Base-by-base conservation (phyloP, 2,888 invertebrate species). In the Aspidapion aeneum region DNA sequence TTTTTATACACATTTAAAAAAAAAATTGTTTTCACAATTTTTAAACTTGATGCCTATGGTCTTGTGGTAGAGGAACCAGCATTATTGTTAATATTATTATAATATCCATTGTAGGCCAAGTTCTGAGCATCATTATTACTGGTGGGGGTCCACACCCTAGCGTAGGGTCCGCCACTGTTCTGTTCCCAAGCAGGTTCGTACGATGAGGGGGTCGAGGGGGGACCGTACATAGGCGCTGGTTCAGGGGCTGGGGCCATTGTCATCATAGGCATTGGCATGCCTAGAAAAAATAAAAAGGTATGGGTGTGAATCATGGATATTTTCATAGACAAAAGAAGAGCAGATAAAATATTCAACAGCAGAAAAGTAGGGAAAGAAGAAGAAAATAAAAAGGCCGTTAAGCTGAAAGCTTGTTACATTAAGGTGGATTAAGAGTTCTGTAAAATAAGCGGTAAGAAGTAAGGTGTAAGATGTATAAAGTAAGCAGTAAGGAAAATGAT, bases 101-200 rank as follows among this genome's bases (percentile, higher is more conserved):
- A 88, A 79, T 89, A 89, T 1, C 89, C 87, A 73, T 86, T 90
- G 77, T 88, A 89, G 21, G 90, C 89, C 69, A 88, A 78, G 71
- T 86, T 87, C 58, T 88, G 86, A 1, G 84, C 79, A 21, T 82
- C 81, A 58, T 72, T 73, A 60, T 71, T 72, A 16, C 68, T 71
- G 71, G 68, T 60, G 5, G 35, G 35, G 72, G 89, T 89, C 90
- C 92, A 93, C 1, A 90, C 86, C 69, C 93, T 84, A 48, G 65
- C 54, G 79, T 93, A 93, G 1, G 92, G 92, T 7, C 91, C 91
- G 58, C 88, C 86, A 61, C 86, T 85, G 74, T 84, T 87, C 19
- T 88, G 87, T 74, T 90, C 89, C 89, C 90, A 90, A 5, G 87
- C 86, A 70, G 85, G 85, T 83, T 92, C 92, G 1, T 90, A 89